phyloP scores from a whole-genome alignment of 2,113 vertebrate species.

The Engraulis encrasicolus region DNA sequence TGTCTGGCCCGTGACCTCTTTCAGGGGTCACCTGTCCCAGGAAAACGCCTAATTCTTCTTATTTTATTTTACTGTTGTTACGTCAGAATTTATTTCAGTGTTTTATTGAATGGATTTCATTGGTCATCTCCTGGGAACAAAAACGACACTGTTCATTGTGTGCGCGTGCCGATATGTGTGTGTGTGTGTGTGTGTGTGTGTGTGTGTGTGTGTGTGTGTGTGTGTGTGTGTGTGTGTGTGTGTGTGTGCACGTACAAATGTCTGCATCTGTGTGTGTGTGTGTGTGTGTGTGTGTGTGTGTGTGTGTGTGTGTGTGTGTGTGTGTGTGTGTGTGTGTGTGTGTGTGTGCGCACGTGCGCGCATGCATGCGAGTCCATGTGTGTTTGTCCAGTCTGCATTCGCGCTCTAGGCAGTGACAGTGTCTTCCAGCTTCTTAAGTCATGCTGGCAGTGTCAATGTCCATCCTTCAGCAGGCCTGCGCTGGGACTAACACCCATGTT shows the following conservation, averaged over 20 bases:
- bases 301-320: too few species aligned
- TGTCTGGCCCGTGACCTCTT: background rate
- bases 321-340: too few species aligned
- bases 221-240: too few species aligned
- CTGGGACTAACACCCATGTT: background rate
- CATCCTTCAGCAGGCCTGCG: background rate
- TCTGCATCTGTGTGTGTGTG: too few species aligned
- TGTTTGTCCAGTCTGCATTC: background rate
- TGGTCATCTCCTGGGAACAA: background rate
- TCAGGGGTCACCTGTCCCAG: background rate
- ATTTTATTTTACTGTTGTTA: background rate
- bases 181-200: too few species aligned
- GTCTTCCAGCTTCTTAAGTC: slow-evolving; percentile 2
- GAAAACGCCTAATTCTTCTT: too few species aligned
- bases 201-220: too few species aligned
- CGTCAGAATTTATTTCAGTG: background rate
- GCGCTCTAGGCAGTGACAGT: background rate
- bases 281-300: too few species aligned
- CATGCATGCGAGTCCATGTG: too few species aligned
- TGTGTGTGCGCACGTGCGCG: too few species aligned
- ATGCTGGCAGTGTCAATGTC: background rate
- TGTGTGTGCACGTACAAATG: too few species aligned
- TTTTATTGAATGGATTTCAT: background rate
- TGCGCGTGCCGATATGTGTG: too few species aligned
- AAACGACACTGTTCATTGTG: background rate